phyloP scores from a whole-genome alignment of 1,140 invertebrate genomes.

The Oedothorax gibbosus region DNA sequence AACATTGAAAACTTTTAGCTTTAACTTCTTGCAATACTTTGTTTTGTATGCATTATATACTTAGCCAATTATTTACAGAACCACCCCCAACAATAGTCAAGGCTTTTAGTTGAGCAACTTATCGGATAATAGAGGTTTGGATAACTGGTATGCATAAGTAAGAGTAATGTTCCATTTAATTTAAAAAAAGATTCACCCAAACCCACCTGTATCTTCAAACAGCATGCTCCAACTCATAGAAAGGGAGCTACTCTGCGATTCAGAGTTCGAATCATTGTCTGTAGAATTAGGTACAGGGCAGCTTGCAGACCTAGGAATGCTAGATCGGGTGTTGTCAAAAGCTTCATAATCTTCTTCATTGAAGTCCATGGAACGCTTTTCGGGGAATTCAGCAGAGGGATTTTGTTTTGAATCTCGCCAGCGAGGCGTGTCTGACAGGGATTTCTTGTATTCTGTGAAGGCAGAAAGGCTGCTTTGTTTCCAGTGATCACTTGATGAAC shows the following conservation, averaged over 20 bases:
- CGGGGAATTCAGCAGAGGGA: conserved; percentile 41
- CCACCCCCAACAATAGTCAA: no score
- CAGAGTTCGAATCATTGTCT: conserved; percentile 6
- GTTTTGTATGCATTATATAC: no score
- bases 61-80: no score
- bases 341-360: conserved; percentile 8
- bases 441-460: conserved; percentile 3
- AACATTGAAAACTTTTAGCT: no score
- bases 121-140: no score
- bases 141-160: not conserved
- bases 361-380: conserved; percentile 34
- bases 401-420: conserved; percentile 35
- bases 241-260: conserved; percentile 26
- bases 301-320: conserved; percentile 42
- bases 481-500: not conserved
- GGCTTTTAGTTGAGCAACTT: no score
- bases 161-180: not conserved
- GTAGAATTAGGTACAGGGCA: conserved; percentile 39
- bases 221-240: conserved; percentile 56
- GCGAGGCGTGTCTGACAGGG: not conserved
- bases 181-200: not conserved
- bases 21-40: no score
- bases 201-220: conserved; percentile 55
- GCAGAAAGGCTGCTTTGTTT: not conserved
- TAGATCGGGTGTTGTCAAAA: conserved; percentile 11